Base-by-base conservation (phyloP, 92 coral and sea anemone species). In the Porites evermanni region DNA sequence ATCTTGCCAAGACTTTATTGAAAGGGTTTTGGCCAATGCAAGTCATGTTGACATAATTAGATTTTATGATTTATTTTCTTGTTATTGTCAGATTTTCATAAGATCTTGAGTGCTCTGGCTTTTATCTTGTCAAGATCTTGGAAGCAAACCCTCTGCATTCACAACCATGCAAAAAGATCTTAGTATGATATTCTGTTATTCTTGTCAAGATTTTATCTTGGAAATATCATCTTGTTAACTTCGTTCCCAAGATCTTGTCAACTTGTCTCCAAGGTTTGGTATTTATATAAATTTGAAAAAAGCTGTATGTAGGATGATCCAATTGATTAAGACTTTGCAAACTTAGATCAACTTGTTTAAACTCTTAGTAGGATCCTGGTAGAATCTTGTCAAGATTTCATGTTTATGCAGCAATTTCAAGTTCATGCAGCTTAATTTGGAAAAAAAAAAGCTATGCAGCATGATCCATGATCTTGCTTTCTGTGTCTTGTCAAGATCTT, bases 41-140 rank as follows among this genome's bases (percentile, higher is more conserved):
- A 32, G 2, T 32, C 2, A 32, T 32, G 3, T 32, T 32, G 38
- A 32, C 38, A 32, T 32, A 1, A 32, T 32, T 32, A 32, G 38
- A 32, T 32, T 32, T 32, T 32, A 32, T 32, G 38, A 32, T 32
- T 24, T 24, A 32, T 32, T 32, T 32, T 1, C 38, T 32, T 32
- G 38, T 32, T 32, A 32, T 32, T 32, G 38, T 32, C 38, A 32
- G 38, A 1, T 29, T 21, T 21, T 21, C 21, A 21, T 21, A 21
- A 21, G 21, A 2, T 32, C 38, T 32, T 32, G 4, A 32, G 38
- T 32, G 38, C 2, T 32, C 38, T 74, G 52, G 78, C 23, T 51
- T 53, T 7, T 47, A 51, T 74, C 78, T 74, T 74, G 78, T 74
- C 78, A 74, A 74, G 78, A 74, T 53, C 24, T 74, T 51, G 23